Evolutionary conservation across 2,797 vertebrate species (phyloP).

Genomic region (Pelodytes ibericus): DNA sequence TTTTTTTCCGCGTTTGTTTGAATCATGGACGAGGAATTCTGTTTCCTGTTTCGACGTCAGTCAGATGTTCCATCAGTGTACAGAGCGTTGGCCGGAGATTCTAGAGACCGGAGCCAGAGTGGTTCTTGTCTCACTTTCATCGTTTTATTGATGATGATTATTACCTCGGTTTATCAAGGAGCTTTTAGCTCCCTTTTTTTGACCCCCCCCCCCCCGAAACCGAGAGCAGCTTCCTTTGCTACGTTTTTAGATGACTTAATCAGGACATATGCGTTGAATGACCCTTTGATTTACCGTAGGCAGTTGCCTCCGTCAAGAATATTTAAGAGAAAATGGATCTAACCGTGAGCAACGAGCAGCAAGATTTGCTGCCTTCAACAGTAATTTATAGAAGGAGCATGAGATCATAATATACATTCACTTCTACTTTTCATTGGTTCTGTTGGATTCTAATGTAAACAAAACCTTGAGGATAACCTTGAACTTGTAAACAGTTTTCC

Average conservation of each 20-base stretch:
- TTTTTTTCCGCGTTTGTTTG: slow-evolving; percentile 3
- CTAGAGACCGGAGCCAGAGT: neutral
- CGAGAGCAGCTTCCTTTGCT: neutral
- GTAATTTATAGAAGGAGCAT: neutral
- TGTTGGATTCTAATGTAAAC: neutral
- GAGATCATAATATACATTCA: neutral
- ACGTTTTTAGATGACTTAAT: neutral
- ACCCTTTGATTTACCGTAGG: neutral
- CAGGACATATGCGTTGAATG: neutral
- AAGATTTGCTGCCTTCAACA: neutral
- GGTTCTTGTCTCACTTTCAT: neutral
- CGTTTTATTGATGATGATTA: slow-evolving; percentile 17
- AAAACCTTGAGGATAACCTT: slow-evolving; percentile 1
- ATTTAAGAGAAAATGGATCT: slow-evolving; percentile 4
- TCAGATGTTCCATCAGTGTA: slow-evolving; percentile 6
- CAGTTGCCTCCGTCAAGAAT: neutral
- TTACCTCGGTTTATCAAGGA: slow-evolving; percentile 13
- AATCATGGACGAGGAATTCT: neutral
- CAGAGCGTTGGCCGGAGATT: neutral
- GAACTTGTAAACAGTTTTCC: neutral
- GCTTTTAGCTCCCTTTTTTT: neutral
- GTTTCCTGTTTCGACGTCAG: neutral
- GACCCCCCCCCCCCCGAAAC: too few species aligned
- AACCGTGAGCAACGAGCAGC: neutral
- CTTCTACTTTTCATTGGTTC: neutral